Evolutionary conservation across 2,797 vertebrate species (phyloP).

Genomic region (Avahi laniger): DNA sequence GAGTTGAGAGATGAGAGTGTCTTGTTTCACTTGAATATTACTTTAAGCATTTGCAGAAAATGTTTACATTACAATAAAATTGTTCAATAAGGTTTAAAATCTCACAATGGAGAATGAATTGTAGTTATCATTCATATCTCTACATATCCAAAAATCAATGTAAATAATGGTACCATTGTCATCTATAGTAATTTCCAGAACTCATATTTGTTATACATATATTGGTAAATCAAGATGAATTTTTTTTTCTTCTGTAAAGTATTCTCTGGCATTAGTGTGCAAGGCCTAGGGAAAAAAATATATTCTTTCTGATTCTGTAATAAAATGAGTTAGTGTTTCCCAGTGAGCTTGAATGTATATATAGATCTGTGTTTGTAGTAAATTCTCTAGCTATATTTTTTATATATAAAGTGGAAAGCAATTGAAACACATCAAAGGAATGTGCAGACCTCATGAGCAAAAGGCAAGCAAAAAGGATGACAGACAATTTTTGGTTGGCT

Average conservation of each 20-base stretch:
- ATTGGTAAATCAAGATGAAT: neutral
- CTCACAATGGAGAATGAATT: neutral
- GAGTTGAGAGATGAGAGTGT: neutral
- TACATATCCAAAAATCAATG: neutral
- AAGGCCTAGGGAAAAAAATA: neutral
- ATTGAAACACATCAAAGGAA: neutral
- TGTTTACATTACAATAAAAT: neutral
- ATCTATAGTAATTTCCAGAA: neutral
- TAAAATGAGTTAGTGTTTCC: neutral
- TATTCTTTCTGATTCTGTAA: neutral
- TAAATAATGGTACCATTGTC: neutral
- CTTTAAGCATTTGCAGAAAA: conserved; percentile 3
- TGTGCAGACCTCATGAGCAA: neutral
- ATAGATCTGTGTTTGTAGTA: neutral
- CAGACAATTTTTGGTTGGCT: neutral
- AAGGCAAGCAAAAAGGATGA: neutral
- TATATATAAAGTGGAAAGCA: neutral
- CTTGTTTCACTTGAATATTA: neutral
- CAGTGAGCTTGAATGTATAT: neutral
- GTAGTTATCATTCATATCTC: neutral
- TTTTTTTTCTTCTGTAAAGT: neutral
- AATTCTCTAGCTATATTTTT: neutral
- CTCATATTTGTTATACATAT: neutral
- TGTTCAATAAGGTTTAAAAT: neutral
- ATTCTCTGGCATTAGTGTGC: neutral